Base-by-base conservation (phyloP, 2,888 invertebrate genomes). In the Hartigia nigra region DNA sequence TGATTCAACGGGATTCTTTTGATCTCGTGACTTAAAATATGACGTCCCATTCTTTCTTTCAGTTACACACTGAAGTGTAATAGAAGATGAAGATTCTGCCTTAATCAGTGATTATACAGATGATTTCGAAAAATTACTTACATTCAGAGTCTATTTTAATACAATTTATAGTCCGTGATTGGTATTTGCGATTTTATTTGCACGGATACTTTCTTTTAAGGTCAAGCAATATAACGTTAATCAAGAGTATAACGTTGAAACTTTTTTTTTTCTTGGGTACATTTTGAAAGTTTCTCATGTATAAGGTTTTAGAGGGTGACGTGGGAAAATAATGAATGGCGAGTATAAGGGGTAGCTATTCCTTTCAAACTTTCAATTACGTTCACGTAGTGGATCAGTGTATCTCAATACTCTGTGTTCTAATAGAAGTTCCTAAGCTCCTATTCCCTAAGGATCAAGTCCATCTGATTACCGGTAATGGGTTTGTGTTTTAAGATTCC, bases 401-500 rank as follows among this genome's bases (percentile, higher is more conserved):
- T 82, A 84, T 83, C 69, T 55, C 39, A 74, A 77, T 79, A 55
- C 75, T 75, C 75, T 75, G 36, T 37, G 72, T n/a, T 72, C 31
- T 31, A 31, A 32, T 31, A 34, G 32, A 34, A 72, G 72, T 34
- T 72, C 31, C 72, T 75, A 75, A 75, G 75, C 75, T 82, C 82
- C 85, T 81, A 83, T 85, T 85, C 86, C 84, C 80, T 70, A 69
- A 80, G 86, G 88, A 89, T 87, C 85, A 84, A 80, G 81, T 82
- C 83, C 84, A 85, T 87, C 86, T 87, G 86, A 88, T 89, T 89
- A 88, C 84, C 82, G 83, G 82, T 84, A 88, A 89, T 86, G 82
- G 84, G 81, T 82, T 86, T 86, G 82, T 85, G 84, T 87, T 88
- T 87, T 88, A 86, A 86, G 84, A 83, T 79, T 77, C 76, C 76